Percentiles rank a stretch among this genome's conserved stretches.
Evolutionary conservation across 2,888 invertebrate species (phyloP).

Genomic region (Sminthurinus aureus): DNA sequence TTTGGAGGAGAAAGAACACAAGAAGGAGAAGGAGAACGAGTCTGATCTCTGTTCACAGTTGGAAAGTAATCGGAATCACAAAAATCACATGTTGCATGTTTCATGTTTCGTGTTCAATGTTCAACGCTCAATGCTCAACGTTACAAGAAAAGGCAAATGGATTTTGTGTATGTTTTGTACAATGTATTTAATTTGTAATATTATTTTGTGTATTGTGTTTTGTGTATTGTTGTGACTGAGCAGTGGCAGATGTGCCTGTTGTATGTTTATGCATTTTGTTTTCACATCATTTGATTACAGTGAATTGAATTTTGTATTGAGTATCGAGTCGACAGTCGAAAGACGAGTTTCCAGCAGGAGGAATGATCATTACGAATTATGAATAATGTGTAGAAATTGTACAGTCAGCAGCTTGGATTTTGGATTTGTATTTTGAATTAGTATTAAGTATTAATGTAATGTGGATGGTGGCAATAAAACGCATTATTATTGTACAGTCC

Average conservation of each 20-base stretch:
- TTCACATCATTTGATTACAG: neutral
- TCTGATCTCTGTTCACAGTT: constrained; percentile 9
- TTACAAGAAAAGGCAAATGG: too few relatives aligned
- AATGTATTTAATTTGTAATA: too few relatives aligned
- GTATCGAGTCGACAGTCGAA: neutral
- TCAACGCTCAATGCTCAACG: neutral
- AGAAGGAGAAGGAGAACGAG: neutral
- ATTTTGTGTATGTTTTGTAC: too few relatives aligned
- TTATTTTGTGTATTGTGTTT: too few relatives aligned
- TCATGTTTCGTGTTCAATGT: neutral
- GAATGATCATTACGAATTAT: neutral
- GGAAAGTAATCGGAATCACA: neutral
- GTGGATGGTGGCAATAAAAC: neutral
- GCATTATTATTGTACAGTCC: neutral
- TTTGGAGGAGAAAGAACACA: neutral
- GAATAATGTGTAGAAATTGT: too few relatives aligned
- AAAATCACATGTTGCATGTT: neutral
- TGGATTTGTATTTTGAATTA: neutral
- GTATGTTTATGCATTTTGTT: neutral
- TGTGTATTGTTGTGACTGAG: too few relatives aligned
- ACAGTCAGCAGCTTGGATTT: too few relatives aligned
- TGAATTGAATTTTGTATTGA: neutral
- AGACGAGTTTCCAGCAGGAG: neutral
- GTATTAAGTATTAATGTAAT: too few relatives aligned
- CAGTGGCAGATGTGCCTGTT: too few relatives aligned